Evolutionary conservation across 2,113 vertebrate species (phyloP), one percentile per base, ranked within the genome.

Genomic region (Aptenodytes patagonicus): DNA sequence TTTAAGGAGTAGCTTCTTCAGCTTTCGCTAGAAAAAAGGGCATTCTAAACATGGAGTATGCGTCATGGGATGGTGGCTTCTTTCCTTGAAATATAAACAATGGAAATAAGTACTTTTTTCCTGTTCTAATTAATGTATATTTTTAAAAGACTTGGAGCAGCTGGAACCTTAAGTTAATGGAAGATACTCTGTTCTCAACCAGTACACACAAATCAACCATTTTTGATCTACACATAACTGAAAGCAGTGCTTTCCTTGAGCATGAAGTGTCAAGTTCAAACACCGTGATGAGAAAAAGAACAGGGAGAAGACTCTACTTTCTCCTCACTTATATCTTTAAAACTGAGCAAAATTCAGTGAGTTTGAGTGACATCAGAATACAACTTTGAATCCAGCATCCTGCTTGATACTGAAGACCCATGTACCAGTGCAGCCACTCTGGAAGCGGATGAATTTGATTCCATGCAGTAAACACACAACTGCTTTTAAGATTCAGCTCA

Each of bases 231-330:
- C 80, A 82, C 34, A 14, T 25, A 79, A 68, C 26, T 29, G 25
- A 90, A 92, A 83, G n/a, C 19, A 77, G 32, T 19, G 19, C 32
- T 31, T 83, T 69, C 46, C 57, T 69, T 58, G 4, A 69, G 25
- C 28, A 46, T 0, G 2, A 36, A 79, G 62, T 2, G 1, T 32
- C 12, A 89, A 15, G 3, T 44, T 54, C 19, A 88, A 83, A 73
- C 4, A 55, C 5, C 3, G 2, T 0, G 0, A 12, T 32, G 13
- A 77, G 40, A 79, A 62, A 60, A 85, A 68, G 32, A 17, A 70
- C 26, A 64, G 34, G 52, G 9, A 91, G 28, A 70, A 88, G 40
- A 57, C 20, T 65, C 8, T 31, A 36, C 46, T 54, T 55, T 57
- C 36, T 58, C 38, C 32, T 83, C 29, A 31, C 13, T 80, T 36